Evolutionary conservation across 2,113 vertebrate genomes (phyloP), one percentile per base, ranked within the genome.

Genomic region (Eulacestoma nigropectus): DNA sequence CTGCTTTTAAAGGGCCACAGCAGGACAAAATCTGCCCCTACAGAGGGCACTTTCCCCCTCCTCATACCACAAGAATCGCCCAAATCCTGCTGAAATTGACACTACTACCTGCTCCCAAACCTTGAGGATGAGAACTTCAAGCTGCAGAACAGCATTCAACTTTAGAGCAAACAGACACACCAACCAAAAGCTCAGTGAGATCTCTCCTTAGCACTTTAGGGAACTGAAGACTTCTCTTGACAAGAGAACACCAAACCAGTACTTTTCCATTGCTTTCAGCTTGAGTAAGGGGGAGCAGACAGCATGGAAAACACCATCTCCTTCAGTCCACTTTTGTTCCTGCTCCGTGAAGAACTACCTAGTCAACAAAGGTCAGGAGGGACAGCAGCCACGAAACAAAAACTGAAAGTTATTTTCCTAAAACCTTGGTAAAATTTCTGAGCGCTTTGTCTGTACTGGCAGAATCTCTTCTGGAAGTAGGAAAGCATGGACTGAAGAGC

Each of bases 41-140:
- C 0, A 87, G 17, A 67, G 4, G 23, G 11, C 15, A 86, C 3
- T 4, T 46, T 5, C 5, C 11, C 7, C 2, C 23, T 70, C 32
- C 30, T 44, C 27, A 37, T 32, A 29, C 13, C 7, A 2, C 32
- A 82, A 42, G 26, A 78, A 65, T 80, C 76, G 13, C 11, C 41
- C 32, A 74, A 37, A 84, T 41, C 33, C 35, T 83, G 10, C 14
- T 89, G 29, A 77, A 72, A 50, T 46, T 39, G 46, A 20, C 32
- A 57, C 27, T 65, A 80, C 10, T 25, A 64, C 19, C 7, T 0
- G 0, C 33, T 76, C 13, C 53, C 49, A 77, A 68, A 60, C 13
- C 13, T 35, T 56, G 29, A 10, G 25, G 30, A 16, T 86, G 27
- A 69, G 6, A 35, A 76, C 12, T 20, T 35, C 0, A 1, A 82